These are phyloP conservation scores for Caprella mutica DNA, from an alignment of 2,888 invertebrate species.

Conservation along the genomic window DNA sequence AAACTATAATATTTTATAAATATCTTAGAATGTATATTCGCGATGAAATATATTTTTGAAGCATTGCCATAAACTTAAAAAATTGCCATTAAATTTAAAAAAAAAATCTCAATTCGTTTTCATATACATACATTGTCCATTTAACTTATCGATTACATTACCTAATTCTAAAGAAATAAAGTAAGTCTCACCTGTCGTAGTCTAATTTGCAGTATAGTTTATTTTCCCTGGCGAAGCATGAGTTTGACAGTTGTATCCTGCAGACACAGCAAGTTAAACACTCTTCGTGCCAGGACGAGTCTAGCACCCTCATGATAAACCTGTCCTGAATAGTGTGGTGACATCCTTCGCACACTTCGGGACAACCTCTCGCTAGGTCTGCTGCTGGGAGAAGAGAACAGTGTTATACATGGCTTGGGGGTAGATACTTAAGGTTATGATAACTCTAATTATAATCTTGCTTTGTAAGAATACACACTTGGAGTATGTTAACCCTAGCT, in stretches of 20 bases:
- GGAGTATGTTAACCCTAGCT: no score
- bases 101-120: background rate
- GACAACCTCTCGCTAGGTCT: constrained; percentile 24
- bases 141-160: background rate
- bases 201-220: constrained; percentile 94
- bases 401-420: background rate
- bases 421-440: background rate
- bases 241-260: constrained; percentile 73
- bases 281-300: constrained; percentile 90
- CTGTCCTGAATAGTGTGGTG: constrained; percentile 88
- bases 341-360: constrained; percentile 84
- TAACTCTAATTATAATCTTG: background rate
- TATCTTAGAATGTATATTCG: no score
- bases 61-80: no score
- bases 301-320: constrained; percentile 86
- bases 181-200: constrained; percentile 62
- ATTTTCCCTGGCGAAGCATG: constrained; percentile 86
- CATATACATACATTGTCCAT: background rate
- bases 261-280: constrained; percentile 94
- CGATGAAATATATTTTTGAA: no score
- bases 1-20: no score
- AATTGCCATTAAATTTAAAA: no score
- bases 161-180: background rate
- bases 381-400: constrained; percentile 5
- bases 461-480: no score